These are phyloP conservation scores for Eolophus roseicapilla DNA, from an alignment of 2,113 vertebrate genomes.

Conservation along the genomic window DNA sequence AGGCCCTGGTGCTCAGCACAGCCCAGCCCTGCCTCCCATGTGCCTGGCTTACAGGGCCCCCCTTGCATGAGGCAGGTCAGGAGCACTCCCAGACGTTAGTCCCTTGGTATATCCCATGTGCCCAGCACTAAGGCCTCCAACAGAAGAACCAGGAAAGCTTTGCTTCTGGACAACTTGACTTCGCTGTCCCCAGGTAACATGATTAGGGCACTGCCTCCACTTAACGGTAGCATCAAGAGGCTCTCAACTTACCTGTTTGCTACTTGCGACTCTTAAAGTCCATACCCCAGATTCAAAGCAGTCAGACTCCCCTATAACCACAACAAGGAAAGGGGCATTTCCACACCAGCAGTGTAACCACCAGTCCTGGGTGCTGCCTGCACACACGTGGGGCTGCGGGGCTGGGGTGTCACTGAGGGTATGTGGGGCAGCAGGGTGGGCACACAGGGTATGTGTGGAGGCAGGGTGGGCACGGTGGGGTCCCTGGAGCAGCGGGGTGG, in stretches of 20 bases:
- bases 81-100: background rate
- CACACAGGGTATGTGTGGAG: accelerated
- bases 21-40: too few species aligned
- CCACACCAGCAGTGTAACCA: accelerated
- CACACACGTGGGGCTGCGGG: accelerated
- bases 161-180: background rate
- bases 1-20: background rate
- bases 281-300: accelerated
- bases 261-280: accelerated
- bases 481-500: background rate
- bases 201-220: too few species aligned
- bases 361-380: accelerated
- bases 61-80: accelerated
- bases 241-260: background rate
- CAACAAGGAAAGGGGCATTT: accelerated
- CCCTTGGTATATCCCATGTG: background rate
- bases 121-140: background rate
- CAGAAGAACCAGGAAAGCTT: background rate
- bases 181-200: accelerated
- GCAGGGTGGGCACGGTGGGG: background rate
- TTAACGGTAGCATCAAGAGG: accelerated
- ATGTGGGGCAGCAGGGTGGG: background rate
- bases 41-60: accelerated
- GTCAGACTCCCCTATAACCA: accelerated
- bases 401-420: accelerated